These are phyloP conservation scores for Danio choprae DNA, from an alignment of 2,797 vertebrate genomes.

Conservation along the genomic window DNA sequence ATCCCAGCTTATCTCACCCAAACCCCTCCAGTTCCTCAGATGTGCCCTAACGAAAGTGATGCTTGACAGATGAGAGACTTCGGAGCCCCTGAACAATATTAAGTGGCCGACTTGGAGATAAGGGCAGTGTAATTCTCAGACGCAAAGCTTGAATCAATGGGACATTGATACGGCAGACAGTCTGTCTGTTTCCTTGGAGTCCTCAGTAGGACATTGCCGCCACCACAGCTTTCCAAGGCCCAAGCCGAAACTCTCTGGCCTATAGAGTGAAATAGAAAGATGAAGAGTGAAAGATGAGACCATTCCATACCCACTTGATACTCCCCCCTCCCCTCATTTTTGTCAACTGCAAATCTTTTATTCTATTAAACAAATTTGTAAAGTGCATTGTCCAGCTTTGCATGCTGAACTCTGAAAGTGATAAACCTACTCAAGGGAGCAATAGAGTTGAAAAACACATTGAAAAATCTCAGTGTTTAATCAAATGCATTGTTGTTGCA, in stretches of 20 bases:
- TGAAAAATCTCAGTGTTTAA: no score
- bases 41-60: constrained; percentile 71
- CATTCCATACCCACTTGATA: neutral
- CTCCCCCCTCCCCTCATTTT: no score
- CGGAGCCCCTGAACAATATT: constrained; percentile 74
- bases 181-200: constrained; percentile 65
- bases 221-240: constrained; percentile 42
- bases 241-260: constrained; percentile 6
- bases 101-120: constrained; percentile 74
- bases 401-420: neutral
- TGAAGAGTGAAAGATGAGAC: neutral
- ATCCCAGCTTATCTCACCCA: constrained; percentile 47
- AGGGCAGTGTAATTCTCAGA: constrained; percentile 65
- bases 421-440: neutral
- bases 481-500: no score
- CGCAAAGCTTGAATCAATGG: constrained; percentile 75
- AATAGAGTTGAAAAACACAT: no score
- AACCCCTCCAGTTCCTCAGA: constrained; percentile 67
- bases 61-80: constrained; percentile 71
- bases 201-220: constrained; percentile 48
- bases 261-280: neutral
- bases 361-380: neutral
- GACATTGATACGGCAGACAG: constrained; percentile 74
- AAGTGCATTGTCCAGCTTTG: neutral
- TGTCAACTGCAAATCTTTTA: neutral